phyloP scores from a whole-genome alignment of 92 coral and sea anemone species.

The Meandrina meandrites region DNA sequence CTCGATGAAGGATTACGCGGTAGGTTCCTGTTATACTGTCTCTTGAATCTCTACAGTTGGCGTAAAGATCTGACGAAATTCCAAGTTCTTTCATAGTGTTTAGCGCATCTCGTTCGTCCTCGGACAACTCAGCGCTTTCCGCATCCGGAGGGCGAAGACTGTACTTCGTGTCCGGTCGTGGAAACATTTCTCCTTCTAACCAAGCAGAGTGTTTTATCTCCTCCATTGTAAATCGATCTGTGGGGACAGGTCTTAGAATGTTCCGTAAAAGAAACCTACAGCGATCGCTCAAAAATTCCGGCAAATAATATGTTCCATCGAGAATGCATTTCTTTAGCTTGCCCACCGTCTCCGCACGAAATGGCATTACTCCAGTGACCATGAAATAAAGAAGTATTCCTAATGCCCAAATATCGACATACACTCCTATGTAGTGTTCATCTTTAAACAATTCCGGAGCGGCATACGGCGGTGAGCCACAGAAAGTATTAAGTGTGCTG shows the following conservation, averaged over 20 bases:
- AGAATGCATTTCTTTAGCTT: slow-evolving; percentile 92
- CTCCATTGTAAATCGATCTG: slow-evolving; percentile 89
- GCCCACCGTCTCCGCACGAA: slow-evolving; percentile 98
- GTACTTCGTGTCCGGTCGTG: slow-evolving; percentile 77
- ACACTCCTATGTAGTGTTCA: slow-evolving; percentile 91
- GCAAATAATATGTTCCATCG: slow-evolving; percentile 93
- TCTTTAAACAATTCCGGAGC: slow-evolving; percentile 99
- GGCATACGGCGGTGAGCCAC: slow-evolving; percentile 99
- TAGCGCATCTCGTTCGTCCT: slow-evolving; percentile 87
- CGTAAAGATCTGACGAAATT: slow-evolving; percentile 70
- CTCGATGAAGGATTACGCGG: slow-evolving; percentile 86
- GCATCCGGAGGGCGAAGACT: slow-evolving; percentile 72
- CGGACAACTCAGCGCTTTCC: slow-evolving; percentile 44
- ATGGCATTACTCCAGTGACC: slow-evolving; percentile 99
- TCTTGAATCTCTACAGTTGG: slow-evolving; percentile 72
- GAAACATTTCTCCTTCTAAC: slow-evolving; percentile 88
- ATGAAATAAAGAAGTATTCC: slow-evolving; percentile 94
- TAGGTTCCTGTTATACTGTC: slow-evolving; percentile 94
- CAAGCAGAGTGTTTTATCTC: slow-evolving; percentile 81
- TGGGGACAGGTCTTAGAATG: slow-evolving; percentile 87
- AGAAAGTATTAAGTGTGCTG: slow-evolving; percentile 88
- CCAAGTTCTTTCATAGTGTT: slow-evolving; percentile 74
- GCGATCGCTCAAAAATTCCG: slow-evolving; percentile 91
- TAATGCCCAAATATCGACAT: slow-evolving; percentile 96
- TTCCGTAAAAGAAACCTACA: slow-evolving; percentile 85